Base-by-base conservation (phyloP, 2,113 vertebrate species). In the Phoxinus phoxinus region DNA sequence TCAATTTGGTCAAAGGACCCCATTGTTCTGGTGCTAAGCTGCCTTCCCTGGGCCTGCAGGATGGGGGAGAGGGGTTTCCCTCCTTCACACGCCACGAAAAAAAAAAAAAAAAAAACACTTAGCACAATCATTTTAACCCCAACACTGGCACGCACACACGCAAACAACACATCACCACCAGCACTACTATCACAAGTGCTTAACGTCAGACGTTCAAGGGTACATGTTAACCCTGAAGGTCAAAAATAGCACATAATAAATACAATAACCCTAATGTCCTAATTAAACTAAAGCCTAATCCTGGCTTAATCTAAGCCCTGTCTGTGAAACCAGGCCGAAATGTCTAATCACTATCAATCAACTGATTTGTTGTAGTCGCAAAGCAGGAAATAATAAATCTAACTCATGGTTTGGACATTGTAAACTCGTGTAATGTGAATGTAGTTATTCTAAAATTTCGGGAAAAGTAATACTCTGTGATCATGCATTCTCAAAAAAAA, bases 1-100 rank as follows among this genome's bases (percentile, higher is more conserved):
- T 94, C 92, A 87, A 89, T 93, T 92, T 92, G 93, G 93, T 95
- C 93, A 95, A 95, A 95, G 91, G 93, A 94, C 89, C 89, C 93
- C 92, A 95, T 95, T 95, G 95, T 95, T 95, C 94, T 90, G 86
- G 88, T 87, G 92, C 93, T 95, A 95, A 95, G 94, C 94, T 85
- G 94, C 94, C 94, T 93, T 95, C 92, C 90, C 88, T 93, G 93
- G 92, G 91, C 89, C 90, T 71, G 51, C 65, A 10, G 67, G 25
- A 79, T 73, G 56, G 80, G 86, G 90, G 91, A 92, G 87, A 84
- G 86, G 89, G 91, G 87, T 83, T 91, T 90, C 93, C 91, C 91
- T 87, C 87, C 75, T 69, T 86, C 84, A 86, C 88, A 76, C 69
- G 46, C 41, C 37, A 79, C 13, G 67, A 51, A 51, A 51, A 51